Evolutionary conservation across 2,797 vertebrate genomes (phyloP).

Genomic region (Gambusia yucatana): DNA sequence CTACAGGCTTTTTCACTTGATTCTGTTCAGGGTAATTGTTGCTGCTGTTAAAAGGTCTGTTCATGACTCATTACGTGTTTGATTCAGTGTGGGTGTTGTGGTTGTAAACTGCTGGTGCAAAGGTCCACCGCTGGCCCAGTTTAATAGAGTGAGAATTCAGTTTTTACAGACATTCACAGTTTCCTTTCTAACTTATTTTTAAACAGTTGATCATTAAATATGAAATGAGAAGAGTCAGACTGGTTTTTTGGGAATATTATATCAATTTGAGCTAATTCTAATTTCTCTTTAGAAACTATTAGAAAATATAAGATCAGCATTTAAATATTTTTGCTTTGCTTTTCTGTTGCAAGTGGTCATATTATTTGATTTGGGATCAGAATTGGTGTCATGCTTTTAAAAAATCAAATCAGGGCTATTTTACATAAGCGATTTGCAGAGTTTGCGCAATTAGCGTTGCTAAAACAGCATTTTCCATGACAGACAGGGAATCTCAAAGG

Average conservation of each 20-base stretch:
- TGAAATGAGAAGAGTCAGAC: not conserved
- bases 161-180: not conserved
- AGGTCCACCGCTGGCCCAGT: conserved; percentile 49
- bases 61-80: conserved; percentile 37
- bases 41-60: conserved; percentile 2
- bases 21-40: not conserved
- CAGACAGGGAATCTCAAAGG: not conserved
- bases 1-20: not conserved
- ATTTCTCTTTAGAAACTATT: not conserved
- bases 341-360: not conserved
- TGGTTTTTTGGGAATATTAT: not conserved
- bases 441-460: not conserved
- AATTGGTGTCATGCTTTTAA: not conserved
- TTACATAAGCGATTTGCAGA: not conserved
- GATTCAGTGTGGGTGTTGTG: conserved; percentile 22
- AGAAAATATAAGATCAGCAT: not conserved
- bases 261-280: not conserved
- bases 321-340: not conserved
- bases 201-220: not conserved
- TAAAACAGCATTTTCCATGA: not conserved
- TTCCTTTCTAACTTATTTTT: not conserved
- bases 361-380: not conserved
- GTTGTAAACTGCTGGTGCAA: conserved; percentile 59
- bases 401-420: not conserved
- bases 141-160: conserved; percentile 10